Conservation (phyloP, 2,113 vertebrate species). For the Setophaga petechia region DNA sequence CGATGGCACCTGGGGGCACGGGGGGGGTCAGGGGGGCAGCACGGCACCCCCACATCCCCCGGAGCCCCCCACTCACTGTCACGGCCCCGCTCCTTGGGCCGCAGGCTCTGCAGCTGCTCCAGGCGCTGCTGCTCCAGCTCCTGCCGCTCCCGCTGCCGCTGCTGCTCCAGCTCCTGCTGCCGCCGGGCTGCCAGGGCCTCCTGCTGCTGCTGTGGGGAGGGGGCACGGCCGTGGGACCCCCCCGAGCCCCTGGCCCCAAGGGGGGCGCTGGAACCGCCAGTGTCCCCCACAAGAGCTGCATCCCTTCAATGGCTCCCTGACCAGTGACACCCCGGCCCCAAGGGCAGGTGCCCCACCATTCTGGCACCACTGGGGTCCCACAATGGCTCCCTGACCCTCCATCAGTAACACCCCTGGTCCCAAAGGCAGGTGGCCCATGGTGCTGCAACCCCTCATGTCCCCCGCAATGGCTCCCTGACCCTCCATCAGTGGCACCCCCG, state of each 20-base stretch:
- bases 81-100: slow-evolving; percentile 47
- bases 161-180: background rate
- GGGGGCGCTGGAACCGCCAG: background rate
- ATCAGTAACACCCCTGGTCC: too few species aligned
- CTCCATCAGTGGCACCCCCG: background rate
- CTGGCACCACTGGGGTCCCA: too few species aligned
- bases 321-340: background rate
- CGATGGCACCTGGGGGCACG: slow-evolving; percentile 84
- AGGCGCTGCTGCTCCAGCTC: background rate
- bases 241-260: background rate
- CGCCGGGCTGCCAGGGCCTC: background rate
- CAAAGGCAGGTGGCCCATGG: too few species aligned
- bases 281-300: too few species aligned
- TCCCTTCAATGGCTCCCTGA: too few species aligned
- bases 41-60: background rate
- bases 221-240: background rate
- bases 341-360: background rate
- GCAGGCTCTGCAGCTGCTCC: background rate
- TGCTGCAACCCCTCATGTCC: background rate
- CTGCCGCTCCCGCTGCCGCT: background rate
- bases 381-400: too few species aligned
- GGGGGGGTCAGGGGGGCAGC: background rate
- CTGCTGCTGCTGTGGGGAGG: background rate
- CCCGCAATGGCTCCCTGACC: too few species aligned
- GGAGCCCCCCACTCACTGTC: slow-evolving; percentile 71